Evolutionary conservation across 2,888 invertebrate species (phyloP), one percentile per base, ranked within the genome.

Genomic region (Allygus modestus): DNA sequence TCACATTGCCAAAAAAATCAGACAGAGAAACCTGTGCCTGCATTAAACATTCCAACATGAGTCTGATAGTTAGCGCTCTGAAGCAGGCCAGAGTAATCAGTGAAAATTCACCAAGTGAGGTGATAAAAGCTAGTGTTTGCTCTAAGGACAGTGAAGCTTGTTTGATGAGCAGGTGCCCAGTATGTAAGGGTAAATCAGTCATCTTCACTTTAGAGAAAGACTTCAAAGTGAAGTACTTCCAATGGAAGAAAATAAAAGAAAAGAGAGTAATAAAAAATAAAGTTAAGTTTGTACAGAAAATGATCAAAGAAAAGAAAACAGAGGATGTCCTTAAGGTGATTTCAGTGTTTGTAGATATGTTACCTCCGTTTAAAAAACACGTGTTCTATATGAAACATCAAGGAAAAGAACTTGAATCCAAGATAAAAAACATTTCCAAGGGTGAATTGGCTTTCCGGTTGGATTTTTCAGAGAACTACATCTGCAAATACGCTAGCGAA

Each of bases 201-300:
- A 12, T 15, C 46, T 46, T 46, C 46, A 28, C 4, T 46, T n/a
- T 15, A 77, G 17, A 12, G 15, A 46, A 46, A 12, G 31, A 77
- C 23, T 46, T 46, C 0, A 51, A 51, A 77, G 17, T 77, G 11
- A 43, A 77, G 54, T 77, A 51, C 20, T 77, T 20, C 51, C 28
- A 77, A 43, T 77, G 77, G 77, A 51, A 28, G 17, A 77, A 23
- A 23, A 46, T 77, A 20, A 77, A 51, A 26, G 77, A 77, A 77
- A 15, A 20, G n/a, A 77, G 54, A 43, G 17, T 26, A 23, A 77
- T 77, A 4, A 33, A 46, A 77, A 51, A 23, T 43, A 51, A 77
- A 46, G 12, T 12, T 15, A 46, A 46, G 17, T 46, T 46, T 46
- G 17, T 46, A 15, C 12, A 46, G 17, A 46, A 46, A 46, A 46